Percentiles rank a stretch among this genome's conserved stretches.
Conservation (phyloP, 2,113 vertebrate species). For the Psammodynastes pulverulentus region DNA sequence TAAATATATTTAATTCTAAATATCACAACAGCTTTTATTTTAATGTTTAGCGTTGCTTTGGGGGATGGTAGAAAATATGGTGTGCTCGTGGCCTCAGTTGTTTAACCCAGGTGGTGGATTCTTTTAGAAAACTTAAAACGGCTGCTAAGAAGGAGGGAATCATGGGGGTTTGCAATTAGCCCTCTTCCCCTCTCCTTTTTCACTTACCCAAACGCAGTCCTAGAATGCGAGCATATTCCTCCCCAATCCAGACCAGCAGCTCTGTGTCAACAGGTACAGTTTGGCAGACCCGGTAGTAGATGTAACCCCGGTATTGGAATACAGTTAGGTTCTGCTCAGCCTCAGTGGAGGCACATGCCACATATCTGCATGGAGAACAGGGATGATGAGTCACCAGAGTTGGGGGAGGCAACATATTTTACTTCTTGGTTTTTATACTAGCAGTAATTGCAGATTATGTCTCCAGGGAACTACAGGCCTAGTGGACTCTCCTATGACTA, state of each 20-base stretch:
- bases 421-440: not conserved
- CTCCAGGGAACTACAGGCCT: not conserved
- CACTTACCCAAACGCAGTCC: constrained; percentile 66
- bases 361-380: constrained; percentile 56
- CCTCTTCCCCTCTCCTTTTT: constrained; percentile 1
- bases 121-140: not conserved
- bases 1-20: not conserved
- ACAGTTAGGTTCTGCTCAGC: constrained; percentile 71
- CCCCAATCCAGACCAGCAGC: constrained; percentile 72
- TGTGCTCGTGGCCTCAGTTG: not conserved
- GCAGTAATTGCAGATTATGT: not conserved
- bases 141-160: not conserved
- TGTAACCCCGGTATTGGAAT: constrained; percentile 71
- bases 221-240: constrained; percentile 68
- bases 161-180: not conserved
- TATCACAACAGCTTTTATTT: not conserved
- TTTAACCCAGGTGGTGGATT: not conserved
- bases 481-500: not conserved
- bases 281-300: constrained; percentile 72
- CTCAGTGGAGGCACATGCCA: constrained; percentile 65
- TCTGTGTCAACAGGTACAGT: constrained; percentile 64
- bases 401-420: not conserved
- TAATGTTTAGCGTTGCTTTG: not conserved
- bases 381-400: not conserved
- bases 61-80: not conserved